Percentiles rank a stretch among this genome's conserved stretches.
Evolutionary conservation across 37 sponge, comb jelly and placozoan species (phyloP).

Genomic region (Oopsacas minuta): DNA sequence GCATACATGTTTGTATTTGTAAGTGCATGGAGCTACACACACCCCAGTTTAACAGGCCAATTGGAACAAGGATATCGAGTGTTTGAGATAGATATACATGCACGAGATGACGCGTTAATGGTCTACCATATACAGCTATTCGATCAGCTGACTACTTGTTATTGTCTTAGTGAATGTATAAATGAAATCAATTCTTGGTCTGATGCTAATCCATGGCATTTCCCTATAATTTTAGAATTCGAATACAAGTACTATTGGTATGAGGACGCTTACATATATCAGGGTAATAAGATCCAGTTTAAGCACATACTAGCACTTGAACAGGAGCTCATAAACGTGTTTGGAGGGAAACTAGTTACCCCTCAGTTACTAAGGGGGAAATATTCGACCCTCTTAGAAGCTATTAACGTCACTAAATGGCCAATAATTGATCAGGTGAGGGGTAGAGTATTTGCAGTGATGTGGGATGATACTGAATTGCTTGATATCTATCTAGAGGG

Average conservation of each 20-base stretch:
- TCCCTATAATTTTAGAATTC: background rate
- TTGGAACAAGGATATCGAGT: background rate
- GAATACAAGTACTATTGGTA: background rate
- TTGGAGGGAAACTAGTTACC: background rate
- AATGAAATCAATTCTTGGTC: background rate
- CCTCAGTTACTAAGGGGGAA: background rate
- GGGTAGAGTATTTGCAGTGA: background rate
- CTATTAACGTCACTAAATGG: background rate
- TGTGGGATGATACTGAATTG: background rate
- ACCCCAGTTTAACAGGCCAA: background rate
- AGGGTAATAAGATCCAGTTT: background rate
- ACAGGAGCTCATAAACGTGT: background rate
- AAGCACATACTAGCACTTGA: background rate
- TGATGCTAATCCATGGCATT: background rate
- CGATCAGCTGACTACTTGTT: background rate
- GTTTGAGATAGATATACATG: background rate
- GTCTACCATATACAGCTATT: background rate
- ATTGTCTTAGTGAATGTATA: background rate
- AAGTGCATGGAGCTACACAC: background rate
- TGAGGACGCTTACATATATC: background rate
- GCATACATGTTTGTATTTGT: background rate
- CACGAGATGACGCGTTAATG: background rate
- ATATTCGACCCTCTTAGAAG: background rate
- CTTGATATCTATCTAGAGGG: background rate
- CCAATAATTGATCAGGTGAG: background rate